Base-by-base conservation (phyloP, 2,113 vertebrate species). In the Dermatemys mawii region DNA sequence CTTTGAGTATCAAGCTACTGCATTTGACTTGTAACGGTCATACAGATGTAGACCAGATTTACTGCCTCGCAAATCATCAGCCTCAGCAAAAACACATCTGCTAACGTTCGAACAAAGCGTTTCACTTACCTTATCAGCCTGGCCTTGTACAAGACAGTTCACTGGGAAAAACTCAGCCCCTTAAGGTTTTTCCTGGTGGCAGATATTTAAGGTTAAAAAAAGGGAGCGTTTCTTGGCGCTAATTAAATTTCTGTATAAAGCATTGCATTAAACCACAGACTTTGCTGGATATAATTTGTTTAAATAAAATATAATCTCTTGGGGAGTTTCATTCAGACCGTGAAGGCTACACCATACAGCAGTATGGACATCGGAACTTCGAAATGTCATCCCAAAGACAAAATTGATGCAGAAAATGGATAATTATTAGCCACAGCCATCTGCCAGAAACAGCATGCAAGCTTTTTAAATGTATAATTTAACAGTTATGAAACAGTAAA, bases 1-100 rank as follows among this genome's bases (percentile, higher is more conserved):
- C 48, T 48, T 48, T 48, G 46, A 48, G 54, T 4, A 44, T 76
- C 50, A 51, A 32, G 50, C 50, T 22, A 0, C 0, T 24, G 17
- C 1, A 5, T 19, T n/a, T 16, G 0, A 0, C 8, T 75, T 1
- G 0, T 3, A 5, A 76, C 16, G 26, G 73, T 76, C 73, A 76
- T 29, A 44, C 73, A 76, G 2, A 14, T 53, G 41, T 54, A 6
- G 29, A n/a, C 41, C 51, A 87, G 70, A 78, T 10, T 29, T 11
- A 41, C 27, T 48, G 51, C 21, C 51, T 38, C 84, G 41, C 5
- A 57, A 13, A 46, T 2, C 46, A 49, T 19, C 22, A 88, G 46
- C 26, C 14, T 9, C 54, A 26, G 11, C 16, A 21, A 57, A 53
- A 53, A 11, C 10, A 2, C 0, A 0, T 2, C 6, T 24, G 89